Evolutionary conservation across 92 coral and sea anemone genomes (phyloP).

Genomic region (Heteractis magnifica): DNA sequence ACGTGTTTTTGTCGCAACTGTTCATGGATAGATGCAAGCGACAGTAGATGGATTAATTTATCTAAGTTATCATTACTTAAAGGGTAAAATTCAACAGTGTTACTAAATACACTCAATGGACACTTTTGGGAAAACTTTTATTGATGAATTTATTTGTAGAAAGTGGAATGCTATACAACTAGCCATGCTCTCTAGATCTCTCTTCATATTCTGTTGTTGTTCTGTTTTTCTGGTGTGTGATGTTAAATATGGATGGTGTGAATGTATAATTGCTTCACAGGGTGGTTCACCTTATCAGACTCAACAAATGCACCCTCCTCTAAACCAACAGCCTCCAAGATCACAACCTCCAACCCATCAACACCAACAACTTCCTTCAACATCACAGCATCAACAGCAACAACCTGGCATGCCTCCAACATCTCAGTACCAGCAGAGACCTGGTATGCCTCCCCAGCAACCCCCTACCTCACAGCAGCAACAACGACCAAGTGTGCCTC

Average conservation of each 20-base stretch:
- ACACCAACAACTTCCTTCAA: slow-evolving; percentile 4
- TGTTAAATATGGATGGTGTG: background rate
- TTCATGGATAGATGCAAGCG: no score
- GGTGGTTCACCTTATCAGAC: slow-evolving; percentile 5
- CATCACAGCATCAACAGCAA: slow-evolving; percentile 15
- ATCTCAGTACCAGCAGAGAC: slow-evolving; percentile 11
- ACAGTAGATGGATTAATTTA: no score
- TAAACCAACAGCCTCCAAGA: background rate
- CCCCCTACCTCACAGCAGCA: slow-evolving; percentile 21
- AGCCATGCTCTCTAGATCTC: no score
- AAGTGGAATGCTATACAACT: no score
- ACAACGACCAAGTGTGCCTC: slow-evolving; percentile 21
- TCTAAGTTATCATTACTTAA: no score
- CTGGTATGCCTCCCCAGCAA: slow-evolving; percentile 24
- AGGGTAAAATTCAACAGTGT: no score
- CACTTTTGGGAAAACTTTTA: no score
- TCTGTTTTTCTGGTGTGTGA: background rate
- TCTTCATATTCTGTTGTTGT: no score
- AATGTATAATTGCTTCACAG: background rate
- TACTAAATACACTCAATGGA: no score
- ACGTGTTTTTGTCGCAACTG: no score
- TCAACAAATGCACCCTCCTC: background rate
- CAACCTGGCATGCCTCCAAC: slow-evolving; percentile 11
- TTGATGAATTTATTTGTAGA: no score
- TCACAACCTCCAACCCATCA: slow-evolving; percentile 13